Percentiles rank a stretch among this genome's conserved stretches.
Conservation (phyloP, 2,888 invertebrate genomes). For the Hecatera dysodea region DNA sequence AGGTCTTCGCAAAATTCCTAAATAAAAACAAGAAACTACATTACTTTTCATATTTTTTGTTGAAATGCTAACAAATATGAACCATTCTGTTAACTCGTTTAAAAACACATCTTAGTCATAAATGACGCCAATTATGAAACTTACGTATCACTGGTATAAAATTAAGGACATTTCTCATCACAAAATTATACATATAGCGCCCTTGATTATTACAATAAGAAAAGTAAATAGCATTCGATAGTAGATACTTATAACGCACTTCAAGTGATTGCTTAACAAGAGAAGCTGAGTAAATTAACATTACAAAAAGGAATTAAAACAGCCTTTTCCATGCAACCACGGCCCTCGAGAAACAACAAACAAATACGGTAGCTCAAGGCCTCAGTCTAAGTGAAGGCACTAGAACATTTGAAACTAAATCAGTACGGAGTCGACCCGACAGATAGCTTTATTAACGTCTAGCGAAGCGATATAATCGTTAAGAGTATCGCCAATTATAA, state of each 20-base stretch:
- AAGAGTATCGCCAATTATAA: constrained; percentile 64
- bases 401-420: constrained; percentile 59
- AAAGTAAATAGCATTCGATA: not conserved
- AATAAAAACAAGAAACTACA: not conserved
- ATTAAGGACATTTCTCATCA: constrained; percentile 2
- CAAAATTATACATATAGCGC: constrained; percentile 26
- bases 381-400: constrained; percentile 39
- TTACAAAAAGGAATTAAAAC: constrained; percentile 23
- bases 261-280: constrained; percentile 7
- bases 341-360: constrained; percentile 11
- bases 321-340: constrained; percentile 23
- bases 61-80: not conserved
- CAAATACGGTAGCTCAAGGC: constrained; percentile 24
- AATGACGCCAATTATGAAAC: constrained; percentile 16
- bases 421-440: constrained; percentile 56
- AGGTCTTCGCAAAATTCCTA: not conserved
- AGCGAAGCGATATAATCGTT: constrained; percentile 56
- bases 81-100: not conserved
- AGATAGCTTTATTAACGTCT: constrained; percentile 59
- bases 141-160: constrained; percentile 47
- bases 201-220: not conserved
- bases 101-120: constrained; percentile 23
- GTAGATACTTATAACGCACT: constrained; percentile 8
- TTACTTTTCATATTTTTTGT: constrained; percentile 17
- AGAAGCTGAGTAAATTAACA: constrained; percentile 14